Evolutionary conservation across 2,888 invertebrate species (phyloP), one percentile per base, ranked within the genome.

Genomic region (Brachyptera risi): DNA sequence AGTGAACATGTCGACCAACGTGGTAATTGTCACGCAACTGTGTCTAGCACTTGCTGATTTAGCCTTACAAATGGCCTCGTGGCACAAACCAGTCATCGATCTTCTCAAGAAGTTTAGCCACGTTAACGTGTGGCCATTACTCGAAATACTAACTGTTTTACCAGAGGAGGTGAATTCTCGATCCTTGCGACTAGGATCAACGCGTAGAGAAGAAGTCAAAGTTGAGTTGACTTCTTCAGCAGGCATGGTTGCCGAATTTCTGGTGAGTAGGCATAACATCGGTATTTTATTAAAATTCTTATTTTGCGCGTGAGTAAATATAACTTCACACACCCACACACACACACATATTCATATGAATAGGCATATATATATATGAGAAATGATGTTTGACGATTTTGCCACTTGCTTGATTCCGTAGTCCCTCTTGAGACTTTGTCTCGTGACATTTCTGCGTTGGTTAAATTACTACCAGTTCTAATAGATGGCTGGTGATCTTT

Each of bases 141-240:
- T 98, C 68, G 96, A 96, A 81, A 86, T 98, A 67, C 80, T 99
- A 67, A 95, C 91, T 50, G 91, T 97, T 24, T 79, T 98, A 70
- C 97, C 98, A 3, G 98, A 99, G 79, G 98, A 99, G 83, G 87
- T 96, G 61, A 88, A 89, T 73, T 90, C 90, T 0, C 77, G 89
- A 67, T 85, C 83, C 66, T 78, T 93, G 61, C 84, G 78, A 70
- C 80, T 99, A 63, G 98, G 97, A 38, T 92, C 92, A 66, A 98
- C 97, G 76, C 81, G 98, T 64, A 80, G 97, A 64, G 83, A 87
- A 65, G 90, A 95, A 70, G 84, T 98, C 44, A 83, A 89, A 68
- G 81, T 85, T 59, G 92, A 96, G 72, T 80, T 96, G 65, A 83
- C 58, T 23, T 26, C 44, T 13, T 47, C 63, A 9, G 26, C 65